phyloP scores from a whole-genome alignment of 2,888 invertebrate species.

The Trichopria drosophilae region DNA sequence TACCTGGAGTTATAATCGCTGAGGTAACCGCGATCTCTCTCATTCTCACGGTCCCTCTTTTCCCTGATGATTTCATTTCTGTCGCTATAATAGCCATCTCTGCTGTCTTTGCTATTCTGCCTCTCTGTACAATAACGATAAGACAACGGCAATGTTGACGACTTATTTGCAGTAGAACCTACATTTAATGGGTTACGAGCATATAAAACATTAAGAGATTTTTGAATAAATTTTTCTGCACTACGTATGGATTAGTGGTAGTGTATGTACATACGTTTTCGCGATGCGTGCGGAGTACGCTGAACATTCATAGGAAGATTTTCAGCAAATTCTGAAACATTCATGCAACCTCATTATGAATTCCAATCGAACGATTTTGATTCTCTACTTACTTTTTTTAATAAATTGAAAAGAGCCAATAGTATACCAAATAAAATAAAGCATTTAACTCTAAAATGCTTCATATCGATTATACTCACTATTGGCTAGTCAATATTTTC shows the following conservation, averaged over 20 bases:
- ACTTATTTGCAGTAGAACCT: slow-evolving; percentile 75
- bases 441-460: too few relatives aligned
- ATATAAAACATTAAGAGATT: not conserved
- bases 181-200: too few relatives aligned
- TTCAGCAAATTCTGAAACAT: slow-evolving; percentile 78
- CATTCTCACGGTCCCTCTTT: slow-evolving; percentile 67
- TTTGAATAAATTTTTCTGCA: slow-evolving; percentile 10
- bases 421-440: too few relatives aligned
- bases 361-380: too few relatives aligned
- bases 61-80: slow-evolving; percentile 81
- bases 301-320: slow-evolving; percentile 82
- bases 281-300: slow-evolving; percentile 81
- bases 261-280: slow-evolving; percentile 74
- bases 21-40: slow-evolving; percentile 72
- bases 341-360: too few relatives aligned
- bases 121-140: slow-evolving; percentile 68
- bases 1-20: slow-evolving; percentile 81
- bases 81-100: slow-evolving; percentile 89
- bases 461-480: too few relatives aligned
- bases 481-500: too few relatives aligned
- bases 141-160: slow-evolving; percentile 79
- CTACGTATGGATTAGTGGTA: slow-evolving; percentile 29
- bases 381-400: too few relatives aligned
- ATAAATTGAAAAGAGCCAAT: too few relatives aligned
- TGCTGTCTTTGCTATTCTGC: slow-evolving; percentile 68